phyloP scores from a whole-genome alignment of 1,140 invertebrate genomes.

The Aphaenogaster ashmeadi region DNA sequence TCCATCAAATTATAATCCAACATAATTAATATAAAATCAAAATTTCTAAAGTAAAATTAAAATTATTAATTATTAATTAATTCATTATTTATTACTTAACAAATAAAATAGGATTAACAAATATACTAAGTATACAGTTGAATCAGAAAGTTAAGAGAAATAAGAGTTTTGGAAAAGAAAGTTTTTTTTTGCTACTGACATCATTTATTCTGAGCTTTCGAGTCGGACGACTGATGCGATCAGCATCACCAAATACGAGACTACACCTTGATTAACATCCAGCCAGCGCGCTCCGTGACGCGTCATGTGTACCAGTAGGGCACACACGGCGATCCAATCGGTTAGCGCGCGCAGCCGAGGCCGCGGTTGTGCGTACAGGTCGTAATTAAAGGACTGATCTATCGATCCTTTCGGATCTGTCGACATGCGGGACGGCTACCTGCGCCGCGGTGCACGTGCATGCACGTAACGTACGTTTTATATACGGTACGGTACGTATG shows the following conservation, averaged over 20 bases:
- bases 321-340: slow-evolving; percentile 68
- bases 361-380: slow-evolving; percentile 43
- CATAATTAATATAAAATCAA: not conserved
- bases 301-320: slow-evolving; percentile 63
- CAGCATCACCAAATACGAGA: slow-evolving; percentile 32
- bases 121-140: not conserved
- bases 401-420: slow-evolving; percentile 80
- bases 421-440: slow-evolving; percentile 76
- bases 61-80: not conserved
- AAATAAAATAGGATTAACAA: not conserved
- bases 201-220: not conserved
- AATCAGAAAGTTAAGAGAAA: not conserved
- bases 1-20: not conserved
- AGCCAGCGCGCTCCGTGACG: slow-evolving; percentile 40
- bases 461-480: not conserved
- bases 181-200: not conserved
- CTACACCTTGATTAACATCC: slow-evolving; percentile 64
- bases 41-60: no score
- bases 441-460: slow-evolving; percentile 55
- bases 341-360: slow-evolving; percentile 29
- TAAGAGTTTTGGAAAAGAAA: not conserved
- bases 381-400: slow-evolving; percentile 81
- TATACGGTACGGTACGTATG: slow-evolving; percentile 18
- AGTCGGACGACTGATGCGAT: slow-evolving; percentile 21
- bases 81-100: not conserved